A percentile compares a stretch with the other conserved stretches of the same genome.
Conservation (phyloP, 2,113 vertebrate genomes). For the Theropithecus gelada region DNA sequence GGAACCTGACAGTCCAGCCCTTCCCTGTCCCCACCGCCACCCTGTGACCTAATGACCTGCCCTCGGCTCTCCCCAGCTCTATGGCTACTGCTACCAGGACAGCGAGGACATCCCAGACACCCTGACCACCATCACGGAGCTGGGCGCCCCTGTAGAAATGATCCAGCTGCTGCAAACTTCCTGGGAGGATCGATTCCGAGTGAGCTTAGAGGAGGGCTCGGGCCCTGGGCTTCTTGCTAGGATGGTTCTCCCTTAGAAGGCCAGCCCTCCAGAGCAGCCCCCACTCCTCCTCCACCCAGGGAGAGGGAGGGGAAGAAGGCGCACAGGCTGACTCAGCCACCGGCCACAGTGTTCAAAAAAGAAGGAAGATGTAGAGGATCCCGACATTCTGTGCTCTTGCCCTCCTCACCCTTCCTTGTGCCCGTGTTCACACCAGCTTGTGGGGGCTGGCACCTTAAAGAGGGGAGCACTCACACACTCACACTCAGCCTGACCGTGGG, state of each 20-base stretch:
- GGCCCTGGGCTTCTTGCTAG: background rate
- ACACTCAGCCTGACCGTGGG: background rate
- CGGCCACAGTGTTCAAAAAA: slow-evolving; percentile 57
- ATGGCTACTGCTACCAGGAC: slow-evolving; percentile 94
- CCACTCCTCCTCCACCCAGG: background rate
- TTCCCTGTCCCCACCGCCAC: background rate
- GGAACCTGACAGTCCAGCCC: background rate
- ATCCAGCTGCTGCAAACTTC: slow-evolving; percentile 94
- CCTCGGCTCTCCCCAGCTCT: slow-evolving; percentile 84
- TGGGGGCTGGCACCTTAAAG: too few relatives aligned
- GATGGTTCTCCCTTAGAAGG: slow-evolving; percentile 71
- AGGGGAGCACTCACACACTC: background rate
- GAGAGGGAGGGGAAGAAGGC: background rate
- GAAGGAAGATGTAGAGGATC: background rate
- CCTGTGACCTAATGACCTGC: slow-evolving; percentile 63
- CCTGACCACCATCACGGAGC: slow-evolving; percentile 93
- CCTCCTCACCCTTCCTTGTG: background rate
- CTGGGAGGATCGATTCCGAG: slow-evolving; percentile 94
- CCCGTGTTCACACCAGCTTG: too few relatives aligned
- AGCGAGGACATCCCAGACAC: slow-evolving; percentile 91
- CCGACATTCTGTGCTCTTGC: background rate
- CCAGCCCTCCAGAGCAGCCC: slow-evolving; percentile 25
- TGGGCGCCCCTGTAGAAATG: slow-evolving; percentile 94
- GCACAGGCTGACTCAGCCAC: background rate
- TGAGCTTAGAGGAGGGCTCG: slow-evolving; percentile 78